Evolutionary conservation across 1,140 invertebrate genomes (phyloP), one percentile per base, ranked within the genome.

Genomic region (Amphibalanus amphitrite): DNA sequence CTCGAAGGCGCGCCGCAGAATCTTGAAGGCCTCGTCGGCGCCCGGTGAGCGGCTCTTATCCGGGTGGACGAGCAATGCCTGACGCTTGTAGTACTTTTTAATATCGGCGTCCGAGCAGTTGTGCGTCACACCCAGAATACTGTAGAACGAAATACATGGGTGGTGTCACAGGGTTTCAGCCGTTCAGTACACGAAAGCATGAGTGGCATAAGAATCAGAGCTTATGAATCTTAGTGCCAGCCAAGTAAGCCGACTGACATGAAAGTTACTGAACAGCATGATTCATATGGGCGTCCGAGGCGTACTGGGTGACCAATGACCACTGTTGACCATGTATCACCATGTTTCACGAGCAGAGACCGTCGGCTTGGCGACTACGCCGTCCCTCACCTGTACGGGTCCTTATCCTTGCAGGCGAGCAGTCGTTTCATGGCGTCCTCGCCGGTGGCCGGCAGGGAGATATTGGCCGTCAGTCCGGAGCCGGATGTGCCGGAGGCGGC

Each of bases 21-120:
- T 95, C 82, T 96, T 96, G 79, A 97, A 97, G 29, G 93, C 93
- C 82, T 97, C 93, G 79, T 96, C 93, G 15, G 94, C 92, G 69
- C 94, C 93, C 17, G 91, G 89, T 79, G 93, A 90, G 78, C 89
- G 90, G 82, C 96, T 96, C 82, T 97, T 96, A 78, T 95, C 93
- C 0, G 93, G 94, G 85, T 97, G 93, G 67, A 97, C 93, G 20
- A 97, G 83, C 77, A 95, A 89, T 3, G 93, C 93, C 81, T 96
- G 93, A 75, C 89, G 85, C 77, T 91, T 89, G 79, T 95, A 96
- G 83, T 96, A 95, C 76, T 90, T 90, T 77, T 93, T 93, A 76
- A 97, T 94, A 76, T 95, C 92, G 76, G 96, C 93, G 78, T 96
- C 93, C 28, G 89, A 87, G 78, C 92, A 93, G 69, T 89, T 87